Base-by-base conservation (phyloP, 2,888 invertebrate genomes). In the Phrixothrix hirtus region DNA sequence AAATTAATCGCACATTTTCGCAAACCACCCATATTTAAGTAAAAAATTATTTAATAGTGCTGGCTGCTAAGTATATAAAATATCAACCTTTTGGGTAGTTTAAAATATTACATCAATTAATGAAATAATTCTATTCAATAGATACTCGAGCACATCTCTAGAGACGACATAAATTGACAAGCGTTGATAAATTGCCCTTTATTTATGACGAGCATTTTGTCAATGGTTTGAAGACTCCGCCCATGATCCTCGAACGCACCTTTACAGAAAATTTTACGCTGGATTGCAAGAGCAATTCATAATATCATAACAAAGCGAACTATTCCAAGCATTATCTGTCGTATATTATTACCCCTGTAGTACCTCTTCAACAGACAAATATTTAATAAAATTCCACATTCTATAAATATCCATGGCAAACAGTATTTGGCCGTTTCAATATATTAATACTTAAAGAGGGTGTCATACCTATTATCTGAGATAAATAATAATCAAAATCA, bases 141-240 rank as follows among this genome's bases (percentile, higher is more conserved):
- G 25, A 17, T 12, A 27, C 17, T 10, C 30, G 29, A 21, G 17
- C 55, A 13, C 55, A 55, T 41, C 50, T 55, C 50, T 50, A 46
- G 16, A 12, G 21, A 34, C 25, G 30, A 9, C 13, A 21, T 21
- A 50, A 42, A 46, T 46, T 46, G 50, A 50, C 49, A 50, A 31
- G 55, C 49, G 42, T 50, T 55, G 55, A 55, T 50, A 55, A 50
- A 55, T 55, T 41, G 55, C 45, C 21, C 17, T 34, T 17, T 50
- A 55, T 50, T 50, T 45, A 31, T 49, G 49, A 55, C 45, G 46
- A 55, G 44, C 49, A 45, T 55, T 55, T 49, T 55, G 49, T 55
- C 54, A 55, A 55, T 55, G 49, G 41, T 13, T 26, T 27, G 3
- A 50, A 42, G 50, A 42, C 44, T 55, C 55, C 55, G 49, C 55